Conservation (phyloP, 1,140 invertebrate species). For the Tetraneura akinire region DNA sequence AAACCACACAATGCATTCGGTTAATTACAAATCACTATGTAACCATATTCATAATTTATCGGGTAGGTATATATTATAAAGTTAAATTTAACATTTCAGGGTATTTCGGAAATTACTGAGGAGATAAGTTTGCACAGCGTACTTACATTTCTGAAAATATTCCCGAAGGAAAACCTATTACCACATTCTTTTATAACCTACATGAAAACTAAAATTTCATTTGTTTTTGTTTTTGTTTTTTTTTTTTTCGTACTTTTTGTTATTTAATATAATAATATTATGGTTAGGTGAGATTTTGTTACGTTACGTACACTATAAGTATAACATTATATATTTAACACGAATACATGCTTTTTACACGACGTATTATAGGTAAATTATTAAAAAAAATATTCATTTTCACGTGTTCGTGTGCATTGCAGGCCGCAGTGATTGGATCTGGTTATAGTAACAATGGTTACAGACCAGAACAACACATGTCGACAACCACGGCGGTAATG, state of each 20-base stretch:
- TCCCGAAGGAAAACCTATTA: not conserved
- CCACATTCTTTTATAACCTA: not conserved
- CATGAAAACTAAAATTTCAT: not conserved
- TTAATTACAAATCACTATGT: not conserved
- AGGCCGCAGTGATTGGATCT: not conserved
- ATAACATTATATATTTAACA: too few relatives aligned
- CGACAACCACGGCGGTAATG: slow-evolving; percentile 3
- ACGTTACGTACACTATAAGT: too few relatives aligned
- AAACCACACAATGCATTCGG: not conserved
- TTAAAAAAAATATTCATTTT: too few relatives aligned
- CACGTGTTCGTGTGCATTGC: too few relatives aligned
- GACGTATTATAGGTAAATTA: too few relatives aligned
- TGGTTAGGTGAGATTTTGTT: too few relatives aligned
- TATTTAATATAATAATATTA: too few relatives aligned
- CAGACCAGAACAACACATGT: slow-evolving; percentile 12
- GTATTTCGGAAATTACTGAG: not conserved
- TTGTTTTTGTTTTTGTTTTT: too few relatives aligned
- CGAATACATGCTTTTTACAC: too few relatives aligned
- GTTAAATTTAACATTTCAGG: not conserved
- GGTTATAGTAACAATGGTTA: slow-evolving; percentile 26
- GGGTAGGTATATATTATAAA: not conserved
- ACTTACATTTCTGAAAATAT: not conserved
- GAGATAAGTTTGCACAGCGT: not conserved
- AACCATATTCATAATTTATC: slow-evolving; percentile 10
- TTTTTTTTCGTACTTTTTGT: too few relatives aligned